Percentiles rank a stretch among this genome's conserved stretches.
phyloP scores from a whole-genome alignment of 2,113 vertebrate genomes.

The Saguinus midas region DNA sequence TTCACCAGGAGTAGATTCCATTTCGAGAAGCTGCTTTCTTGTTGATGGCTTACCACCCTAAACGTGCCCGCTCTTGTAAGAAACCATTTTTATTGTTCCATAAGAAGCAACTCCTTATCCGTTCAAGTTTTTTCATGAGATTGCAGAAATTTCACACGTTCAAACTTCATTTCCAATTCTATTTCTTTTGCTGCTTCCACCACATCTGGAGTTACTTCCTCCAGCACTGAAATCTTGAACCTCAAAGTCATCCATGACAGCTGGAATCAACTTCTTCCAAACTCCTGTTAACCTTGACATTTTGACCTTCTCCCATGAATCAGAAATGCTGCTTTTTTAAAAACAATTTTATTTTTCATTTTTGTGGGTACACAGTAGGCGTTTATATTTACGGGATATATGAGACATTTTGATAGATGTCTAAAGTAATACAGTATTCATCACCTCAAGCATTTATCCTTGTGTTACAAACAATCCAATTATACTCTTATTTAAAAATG shows the following conservation, averaged over 20 bases:
- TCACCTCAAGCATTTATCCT: too few species aligned
- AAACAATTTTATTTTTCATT: background rate
- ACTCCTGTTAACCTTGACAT: background rate
- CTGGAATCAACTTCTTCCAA: background rate
- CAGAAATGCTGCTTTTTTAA: background rate
- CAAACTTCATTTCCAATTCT: background rate
- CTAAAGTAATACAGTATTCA: too few species aligned
- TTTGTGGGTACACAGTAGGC: too few species aligned
- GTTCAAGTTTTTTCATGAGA: background rate
- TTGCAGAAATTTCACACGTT: background rate
- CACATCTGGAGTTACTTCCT: background rate
- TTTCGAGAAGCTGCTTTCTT: background rate
- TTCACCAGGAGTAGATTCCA: background rate
- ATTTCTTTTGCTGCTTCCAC: background rate
- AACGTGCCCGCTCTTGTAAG: too few species aligned
- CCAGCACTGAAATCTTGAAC: background rate
- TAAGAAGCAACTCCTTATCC: background rate
- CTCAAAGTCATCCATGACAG: background rate
- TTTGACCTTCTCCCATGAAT: background rate
- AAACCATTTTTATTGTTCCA: too few species aligned
- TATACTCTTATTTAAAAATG: too few species aligned
- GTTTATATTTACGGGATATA: too few species aligned
- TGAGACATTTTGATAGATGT: too few species aligned
- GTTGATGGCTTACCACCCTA: too few species aligned
- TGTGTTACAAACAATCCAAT: too few species aligned